phyloP scores from a whole-genome alignment of 2,797 vertebrate species.

The Chromis chromis region DNA sequence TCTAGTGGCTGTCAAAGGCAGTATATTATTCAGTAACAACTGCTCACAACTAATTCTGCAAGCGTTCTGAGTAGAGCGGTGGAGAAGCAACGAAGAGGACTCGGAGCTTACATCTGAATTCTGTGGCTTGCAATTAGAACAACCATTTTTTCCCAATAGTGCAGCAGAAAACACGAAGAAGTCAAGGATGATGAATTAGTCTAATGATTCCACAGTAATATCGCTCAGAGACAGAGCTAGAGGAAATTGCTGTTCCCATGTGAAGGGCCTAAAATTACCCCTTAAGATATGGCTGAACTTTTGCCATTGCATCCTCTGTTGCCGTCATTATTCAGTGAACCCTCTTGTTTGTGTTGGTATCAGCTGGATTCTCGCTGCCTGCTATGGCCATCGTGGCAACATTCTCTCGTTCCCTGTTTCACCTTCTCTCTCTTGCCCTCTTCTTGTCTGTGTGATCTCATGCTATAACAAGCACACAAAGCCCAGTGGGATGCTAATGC shows the following conservation, averaged over 20 bases:
- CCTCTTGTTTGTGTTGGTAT: constrained; percentile 62
- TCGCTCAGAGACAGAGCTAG: constrained; percentile 77
- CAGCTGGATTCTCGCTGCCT: constrained; percentile 54
- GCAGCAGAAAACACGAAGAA: constrained; percentile 78
- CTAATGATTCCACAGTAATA: constrained; percentile 82
- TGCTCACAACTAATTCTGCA: constrained; percentile 61
- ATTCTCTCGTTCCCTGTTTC: constrained; percentile 55
- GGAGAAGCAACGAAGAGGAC: constrained; percentile 59
- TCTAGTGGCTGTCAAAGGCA: constrained; percentile 54
- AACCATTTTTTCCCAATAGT: constrained; percentile 63
- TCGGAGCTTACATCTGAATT: constrained; percentile 70
- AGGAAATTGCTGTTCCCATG: constrained; percentile 82
- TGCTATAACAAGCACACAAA: constrained; percentile 82
- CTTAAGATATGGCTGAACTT: constrained; percentile 77
- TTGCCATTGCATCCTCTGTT: constrained; percentile 67
- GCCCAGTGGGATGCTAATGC: constrained; percentile 75
- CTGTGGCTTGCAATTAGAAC: constrained; percentile 79
- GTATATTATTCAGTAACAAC: constrained; percentile 52
- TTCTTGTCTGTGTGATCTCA: constrained; percentile 77
- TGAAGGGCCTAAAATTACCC: constrained; percentile 78
- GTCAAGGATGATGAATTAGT: constrained; percentile 83
- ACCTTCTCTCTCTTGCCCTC: constrained; percentile 63
- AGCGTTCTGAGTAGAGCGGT: constrained; percentile 45
- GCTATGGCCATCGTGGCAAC: constrained; percentile 32
- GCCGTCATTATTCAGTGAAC: constrained; percentile 67